phyloP scores from a whole-genome alignment of 2,888 invertebrate genomes.

The Balanococcus diminutus region DNA sequence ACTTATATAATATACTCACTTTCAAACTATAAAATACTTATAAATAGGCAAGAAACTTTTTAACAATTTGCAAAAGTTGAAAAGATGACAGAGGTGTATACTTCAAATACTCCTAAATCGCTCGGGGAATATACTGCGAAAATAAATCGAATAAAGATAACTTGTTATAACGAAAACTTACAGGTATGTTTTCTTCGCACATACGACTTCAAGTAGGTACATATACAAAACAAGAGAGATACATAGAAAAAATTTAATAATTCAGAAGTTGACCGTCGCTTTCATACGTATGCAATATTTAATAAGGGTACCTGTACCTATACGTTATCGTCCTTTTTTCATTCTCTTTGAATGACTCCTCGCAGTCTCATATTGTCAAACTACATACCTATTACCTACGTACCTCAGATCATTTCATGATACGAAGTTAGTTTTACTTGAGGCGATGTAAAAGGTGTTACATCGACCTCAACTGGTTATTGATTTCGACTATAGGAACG shows the following conservation, averaged over 20 bases:
- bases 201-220: background rate
- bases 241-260: background rate
- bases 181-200: background rate
- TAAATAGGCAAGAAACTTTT: background rate
- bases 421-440: no score
- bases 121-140: background rate
- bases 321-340: background rate
- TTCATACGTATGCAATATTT: slow-evolving; percentile 3
- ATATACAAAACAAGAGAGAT: no score
- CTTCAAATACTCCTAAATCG: background rate
- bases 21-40: background rate
- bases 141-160: background rate
- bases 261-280: background rate
- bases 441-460: no score
- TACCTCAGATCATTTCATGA: background rate
- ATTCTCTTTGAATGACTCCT: background rate
- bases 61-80: background rate
- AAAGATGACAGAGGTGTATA: background rate
- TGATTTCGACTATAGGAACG: no score
- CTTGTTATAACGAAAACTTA: background rate
- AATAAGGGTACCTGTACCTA: background rate
- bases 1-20: background rate
- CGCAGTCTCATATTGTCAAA: background rate
- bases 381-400: no score
- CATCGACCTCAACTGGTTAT: no score